A percentile compares a stretch with the other conserved stretches of the same genome.
Evolutionary conservation across 1,140 invertebrate species (phyloP).

Genomic region (Samia ricini): DNA sequence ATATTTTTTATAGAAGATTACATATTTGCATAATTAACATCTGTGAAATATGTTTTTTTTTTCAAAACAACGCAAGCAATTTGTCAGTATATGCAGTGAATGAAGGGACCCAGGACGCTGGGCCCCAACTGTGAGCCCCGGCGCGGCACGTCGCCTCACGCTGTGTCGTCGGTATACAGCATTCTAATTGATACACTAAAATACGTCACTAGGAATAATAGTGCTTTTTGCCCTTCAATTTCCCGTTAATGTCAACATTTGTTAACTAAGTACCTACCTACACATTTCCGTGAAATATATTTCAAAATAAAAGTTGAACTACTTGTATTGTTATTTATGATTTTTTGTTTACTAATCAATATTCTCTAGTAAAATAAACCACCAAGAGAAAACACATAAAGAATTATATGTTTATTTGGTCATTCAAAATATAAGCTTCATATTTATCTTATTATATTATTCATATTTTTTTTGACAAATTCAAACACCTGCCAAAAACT

Average conservation of each 20-base stretch:
- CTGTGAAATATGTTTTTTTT: conserved; percentile 22
- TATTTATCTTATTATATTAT: too few relatives aligned
- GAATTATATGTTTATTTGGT: too few relatives aligned
- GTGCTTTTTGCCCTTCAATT: conserved; percentile 32
- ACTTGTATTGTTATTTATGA: too few relatives aligned
- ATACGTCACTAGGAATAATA: conserved; percentile 52
- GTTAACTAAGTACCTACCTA: too few relatives aligned
- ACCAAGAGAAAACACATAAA: too few relatives aligned
- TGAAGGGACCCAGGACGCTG: conserved; percentile 16
- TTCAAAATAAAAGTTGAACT: not conserved
- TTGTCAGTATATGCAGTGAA: conserved; percentile 45
- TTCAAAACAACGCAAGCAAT: conserved; percentile 45
- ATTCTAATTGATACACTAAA: conserved; percentile 75
- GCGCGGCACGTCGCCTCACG: conserved; percentile 47
- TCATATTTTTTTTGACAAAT: too few relatives aligned
- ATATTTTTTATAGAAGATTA: not conserved
- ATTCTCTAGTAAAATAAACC: not conserved
- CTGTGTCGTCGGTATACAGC: conserved; percentile 64
- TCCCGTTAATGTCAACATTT: conserved; percentile 12
- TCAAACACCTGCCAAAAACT: too few relatives aligned
- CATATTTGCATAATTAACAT: conserved; percentile 15
- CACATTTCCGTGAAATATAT: not conserved
- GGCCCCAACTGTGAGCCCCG: conserved; percentile 37
- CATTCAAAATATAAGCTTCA: too few relatives aligned
- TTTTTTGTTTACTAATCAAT: not conserved